A percentile compares a stretch with the other conserved stretches of the same genome.
Conservation (phyloP, 2,888 invertebrate genomes). For the Caenorhabditis panamensis region DNA sequence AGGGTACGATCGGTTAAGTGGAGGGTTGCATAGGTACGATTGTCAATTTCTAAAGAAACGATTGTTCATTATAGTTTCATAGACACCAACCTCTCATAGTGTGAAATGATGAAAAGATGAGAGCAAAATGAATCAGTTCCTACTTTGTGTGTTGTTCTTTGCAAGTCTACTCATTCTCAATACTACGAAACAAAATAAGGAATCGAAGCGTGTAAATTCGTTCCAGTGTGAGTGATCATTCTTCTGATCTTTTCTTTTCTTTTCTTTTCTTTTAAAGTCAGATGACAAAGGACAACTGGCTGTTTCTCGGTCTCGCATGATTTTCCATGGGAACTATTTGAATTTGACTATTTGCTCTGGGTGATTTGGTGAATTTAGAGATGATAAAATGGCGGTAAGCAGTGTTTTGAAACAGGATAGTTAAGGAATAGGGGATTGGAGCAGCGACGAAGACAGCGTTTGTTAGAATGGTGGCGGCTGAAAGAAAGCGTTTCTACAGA, state of each 20-base stretch:
- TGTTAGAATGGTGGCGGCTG: constrained; percentile 18
- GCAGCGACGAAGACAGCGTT: constrained; percentile 36
- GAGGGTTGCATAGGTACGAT: background rate
- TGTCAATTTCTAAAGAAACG: constrained; percentile 2
- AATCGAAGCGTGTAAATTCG: background rate
- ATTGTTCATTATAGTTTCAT: too few relatives aligned
- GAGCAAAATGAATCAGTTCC: constrained; percentile 4
- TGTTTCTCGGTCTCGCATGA: too few relatives aligned
- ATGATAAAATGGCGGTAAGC: constrained; percentile 21
- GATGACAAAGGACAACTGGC: background rate
- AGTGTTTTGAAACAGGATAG: constrained; percentile 32
- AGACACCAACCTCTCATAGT: constrained; percentile 1
- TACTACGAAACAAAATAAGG: background rate
- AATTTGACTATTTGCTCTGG: background rate
- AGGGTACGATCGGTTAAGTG: background rate
- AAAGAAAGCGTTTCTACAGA: background rate
- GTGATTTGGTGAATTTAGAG: background rate
- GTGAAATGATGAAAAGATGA: background rate
- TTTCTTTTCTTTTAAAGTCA: background rate
- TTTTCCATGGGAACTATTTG: background rate
- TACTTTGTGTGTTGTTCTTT: background rate
- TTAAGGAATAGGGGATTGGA: constrained; percentile 26
- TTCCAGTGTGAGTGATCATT: too few relatives aligned
- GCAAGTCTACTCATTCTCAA: background rate
- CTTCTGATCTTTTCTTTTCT: too few relatives aligned